Evolutionary conservation across 2,888 invertebrate species (phyloP).

Genomic region (Hyppa rectilinea): DNA sequence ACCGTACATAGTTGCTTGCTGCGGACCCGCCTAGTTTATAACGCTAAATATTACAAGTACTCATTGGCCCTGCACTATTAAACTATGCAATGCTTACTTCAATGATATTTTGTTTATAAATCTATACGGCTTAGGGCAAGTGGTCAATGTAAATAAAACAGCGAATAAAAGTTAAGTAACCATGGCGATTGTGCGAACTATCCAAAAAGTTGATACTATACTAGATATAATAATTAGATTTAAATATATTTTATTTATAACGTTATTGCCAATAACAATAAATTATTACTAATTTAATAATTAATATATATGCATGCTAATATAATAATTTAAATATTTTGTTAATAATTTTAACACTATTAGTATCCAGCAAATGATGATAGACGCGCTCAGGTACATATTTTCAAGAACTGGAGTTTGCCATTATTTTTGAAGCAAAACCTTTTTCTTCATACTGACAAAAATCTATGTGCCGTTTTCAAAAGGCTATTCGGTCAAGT

Average conservation of each 20-base stretch:
- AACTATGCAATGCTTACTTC: constrained; percentile 74
- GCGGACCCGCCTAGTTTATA: constrained; percentile 66
- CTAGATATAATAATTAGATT: constrained; percentile 21
- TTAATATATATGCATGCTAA: constrained; percentile 24
- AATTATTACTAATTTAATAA: constrained; percentile 23
- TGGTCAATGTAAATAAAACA: constrained; percentile 50
- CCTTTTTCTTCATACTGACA: not conserved
- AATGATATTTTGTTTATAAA: constrained; percentile 69
- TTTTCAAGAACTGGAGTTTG: constrained; percentile 1
- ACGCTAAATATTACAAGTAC: constrained; percentile 75
- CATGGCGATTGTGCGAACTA: constrained; percentile 16
- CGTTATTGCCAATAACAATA: constrained; percentile 46
- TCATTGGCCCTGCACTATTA: constrained; percentile 79
- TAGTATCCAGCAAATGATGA: constrained; percentile 25
- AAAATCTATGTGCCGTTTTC: not conserved
- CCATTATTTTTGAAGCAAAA: not conserved
- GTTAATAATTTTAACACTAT: constrained; percentile 13
- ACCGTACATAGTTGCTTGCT: constrained; percentile 72
- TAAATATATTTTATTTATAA: constrained; percentile 30
- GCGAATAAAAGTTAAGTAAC: constrained; percentile 2
- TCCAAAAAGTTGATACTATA: constrained; percentile 20
- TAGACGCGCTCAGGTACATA: constrained; percentile 43
- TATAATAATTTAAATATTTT: constrained; percentile 29
- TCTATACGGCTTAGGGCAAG: constrained; percentile 43
- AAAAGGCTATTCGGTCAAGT: not conserved